These are phyloP conservation scores for Drosophila histrio DNA, from an alignment of 2,888 invertebrate genomes.

Conservation along the genomic window DNA sequence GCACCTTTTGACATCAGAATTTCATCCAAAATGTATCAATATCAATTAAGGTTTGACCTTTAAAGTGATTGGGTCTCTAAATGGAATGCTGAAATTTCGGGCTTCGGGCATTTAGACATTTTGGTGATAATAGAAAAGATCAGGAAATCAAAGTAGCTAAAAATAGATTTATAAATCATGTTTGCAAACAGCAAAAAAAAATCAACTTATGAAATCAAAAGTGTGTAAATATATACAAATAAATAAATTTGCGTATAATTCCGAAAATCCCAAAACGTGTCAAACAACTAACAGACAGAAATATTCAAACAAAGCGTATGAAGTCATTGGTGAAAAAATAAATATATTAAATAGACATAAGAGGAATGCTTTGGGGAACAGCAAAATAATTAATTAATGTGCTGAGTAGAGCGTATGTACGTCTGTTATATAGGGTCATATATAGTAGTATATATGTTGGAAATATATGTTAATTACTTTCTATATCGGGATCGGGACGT, in stretches of 20 bases:
- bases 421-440: constrained; percentile 25
- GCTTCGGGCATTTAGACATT: not conserved
- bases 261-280: constrained; percentile 58
- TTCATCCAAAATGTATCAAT: not conserved
- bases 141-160: not conserved
- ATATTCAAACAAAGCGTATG: constrained; percentile 42
- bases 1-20: constrained; percentile 8
- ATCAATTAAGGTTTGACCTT: constrained; percentile 31
- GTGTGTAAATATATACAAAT: constrained; percentile 23
- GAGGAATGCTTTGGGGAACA: constrained; percentile 7
- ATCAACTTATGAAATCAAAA: constrained; percentile 22
- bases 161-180: constrained; percentile 2
- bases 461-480: constrained; percentile 63
- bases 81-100: constrained; percentile 8
- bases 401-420: constrained; percentile 2
- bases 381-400: constrained; percentile 26
- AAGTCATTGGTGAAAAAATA: constrained; percentile 61
- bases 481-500: constrained; percentile 70
- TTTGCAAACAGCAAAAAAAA: constrained; percentile 20
- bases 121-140: not conserved
- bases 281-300: constrained; percentile 49
- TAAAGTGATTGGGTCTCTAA: not conserved
- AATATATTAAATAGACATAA: constrained; percentile 24
- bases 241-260: constrained; percentile 33
- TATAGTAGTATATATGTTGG: not conserved